Conservation (phyloP, 2,113 vertebrate species). For the Stictonetta naevosa region DNA sequence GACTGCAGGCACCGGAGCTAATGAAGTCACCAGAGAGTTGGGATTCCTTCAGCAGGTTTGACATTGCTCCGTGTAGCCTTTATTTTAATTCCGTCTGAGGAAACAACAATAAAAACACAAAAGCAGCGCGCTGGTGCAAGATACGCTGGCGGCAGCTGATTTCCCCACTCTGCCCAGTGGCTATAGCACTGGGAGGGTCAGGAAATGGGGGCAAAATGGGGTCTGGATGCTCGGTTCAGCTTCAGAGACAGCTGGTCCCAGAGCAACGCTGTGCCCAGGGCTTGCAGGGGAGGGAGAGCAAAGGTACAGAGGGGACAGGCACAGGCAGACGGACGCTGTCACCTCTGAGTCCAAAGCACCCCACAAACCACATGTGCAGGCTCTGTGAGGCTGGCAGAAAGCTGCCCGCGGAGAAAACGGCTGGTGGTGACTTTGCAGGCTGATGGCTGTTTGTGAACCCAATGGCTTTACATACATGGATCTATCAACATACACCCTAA, state of each 20-base stretch:
- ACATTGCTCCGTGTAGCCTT: not conserved
- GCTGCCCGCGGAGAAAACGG: not conserved
- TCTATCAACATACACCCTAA: not conserved
- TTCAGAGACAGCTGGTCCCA: not conserved
- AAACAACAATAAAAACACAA: not conserved
- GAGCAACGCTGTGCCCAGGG: too few relatives aligned
- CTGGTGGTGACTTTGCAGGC: not conserved
- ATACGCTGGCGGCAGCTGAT: not conserved
- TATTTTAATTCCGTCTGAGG: conserved; percentile 5
- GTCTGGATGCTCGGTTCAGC: not conserved
- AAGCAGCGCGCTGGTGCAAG: accelerated
- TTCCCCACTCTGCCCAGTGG: accelerated
- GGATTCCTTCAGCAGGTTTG: conserved; percentile 56
- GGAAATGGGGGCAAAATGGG: accelerated
- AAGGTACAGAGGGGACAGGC: not conserved
- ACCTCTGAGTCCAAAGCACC: not conserved
- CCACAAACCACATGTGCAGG: not conserved
- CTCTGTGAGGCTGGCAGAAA: accelerated
- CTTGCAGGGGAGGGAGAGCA: accelerated
- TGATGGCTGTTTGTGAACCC: not conserved
- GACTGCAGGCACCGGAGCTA: conserved; percentile 60
- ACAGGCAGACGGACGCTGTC: not conserved
- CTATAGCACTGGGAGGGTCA: not conserved
- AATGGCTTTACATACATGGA: not conserved
- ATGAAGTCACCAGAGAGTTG: conserved; percentile 75